Base-by-base conservation (phyloP, 2,888 invertebrate genomes). In the Megamerina dolium region DNA sequence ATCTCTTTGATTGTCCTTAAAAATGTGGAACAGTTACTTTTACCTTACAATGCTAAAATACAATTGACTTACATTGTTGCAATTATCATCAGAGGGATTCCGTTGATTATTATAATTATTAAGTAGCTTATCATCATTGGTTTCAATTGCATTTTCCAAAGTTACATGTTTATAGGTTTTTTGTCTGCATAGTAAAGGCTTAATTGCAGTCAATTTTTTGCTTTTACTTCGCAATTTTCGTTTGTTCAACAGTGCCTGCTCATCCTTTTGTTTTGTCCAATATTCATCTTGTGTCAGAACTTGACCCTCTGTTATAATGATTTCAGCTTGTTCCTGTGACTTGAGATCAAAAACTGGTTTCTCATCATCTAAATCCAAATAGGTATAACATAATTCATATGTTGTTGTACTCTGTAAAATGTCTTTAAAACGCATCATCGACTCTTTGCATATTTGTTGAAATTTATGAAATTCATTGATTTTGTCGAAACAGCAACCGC, bases 391-490 rank as follows among this genome's bases (percentile, higher is more conserved):
- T n/a, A n/a, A n/a, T n/a, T n/a, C n/a, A n/a, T n/a, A n/a, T n/a
- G n/a, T n/a, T n/a, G n/a, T n/a, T n/a, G n/a, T n/a, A n/a, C n/a
- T n/a, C n/a, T n/a, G 18, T 5, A 43, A 20, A 6, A 48, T 29
- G 8, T 40, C 43, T 9, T 34, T 31, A 33, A 43, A 53, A 9
- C 33, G 37, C 17, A 51, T 38, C 34, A 48, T 37, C 1, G 56
- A 46, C 8, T 45, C 41, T 2, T 43, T 40, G 18, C 56, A 56
- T 55, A 53, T 56, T 20, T 47, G 20, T 42, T 51, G 54, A 30
- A 58, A 58, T 20, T 54, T 37, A 39, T 51, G 46, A 17, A 52
- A 53, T 6, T 48, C 43, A 12, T 46, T 20, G 13, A 58, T 36
- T 23, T 55, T 47, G 3, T 27, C 26, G 16, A 38, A 52, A 29